These are phyloP conservation scores for Leptestheria dahalacensis DNA, from an alignment of 1,140 invertebrate genomes.

Conservation along the genomic window DNA sequence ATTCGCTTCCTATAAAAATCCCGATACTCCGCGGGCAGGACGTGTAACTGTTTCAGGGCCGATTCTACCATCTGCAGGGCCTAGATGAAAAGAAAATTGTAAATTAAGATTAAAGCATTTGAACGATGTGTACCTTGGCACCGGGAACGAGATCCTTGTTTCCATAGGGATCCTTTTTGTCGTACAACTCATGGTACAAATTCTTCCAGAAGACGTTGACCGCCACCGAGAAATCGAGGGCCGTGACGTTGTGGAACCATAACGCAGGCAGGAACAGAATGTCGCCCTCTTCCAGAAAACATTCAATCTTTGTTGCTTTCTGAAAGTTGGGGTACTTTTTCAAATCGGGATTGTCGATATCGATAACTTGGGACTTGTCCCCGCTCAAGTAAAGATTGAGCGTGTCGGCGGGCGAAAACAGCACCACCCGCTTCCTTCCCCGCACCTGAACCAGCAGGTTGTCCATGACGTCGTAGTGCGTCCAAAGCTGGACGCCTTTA, in stretches of 20 bases:
- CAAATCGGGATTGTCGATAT: constrained; percentile 37
- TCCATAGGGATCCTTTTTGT: constrained; percentile 40
- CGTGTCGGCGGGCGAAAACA: constrained; percentile 37
- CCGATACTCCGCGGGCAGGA: constrained; percentile 34
- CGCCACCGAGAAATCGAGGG: constrained; percentile 35
- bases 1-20: constrained; percentile 35
- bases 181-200: constrained; percentile 31
- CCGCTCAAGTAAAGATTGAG: constrained; percentile 38
- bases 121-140: constrained; percentile 22
- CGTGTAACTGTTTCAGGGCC: constrained; percentile 31
- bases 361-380: constrained; percentile 41
- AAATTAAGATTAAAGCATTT: constrained; percentile 2
- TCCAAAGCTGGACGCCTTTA: constrained; percentile 37
- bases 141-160: constrained; percentile 38
- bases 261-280: constrained; percentile 43
- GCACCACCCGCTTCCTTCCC: constrained; percentile 36
- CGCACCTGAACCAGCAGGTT: constrained; percentile 40
- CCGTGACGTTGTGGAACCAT: constrained; percentile 44
- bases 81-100: constrained; percentile 21
- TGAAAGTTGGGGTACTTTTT: constrained; percentile 35
- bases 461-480: constrained; percentile 48
- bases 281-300: constrained; percentile 36
- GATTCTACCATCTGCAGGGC: constrained; percentile 34
- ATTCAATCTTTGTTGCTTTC: constrained; percentile 29
- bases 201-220: constrained; percentile 46